These are phyloP conservation scores for Nestor notabilis DNA, from an alignment of 2,113 vertebrate species.

Conservation along the genomic window DNA sequence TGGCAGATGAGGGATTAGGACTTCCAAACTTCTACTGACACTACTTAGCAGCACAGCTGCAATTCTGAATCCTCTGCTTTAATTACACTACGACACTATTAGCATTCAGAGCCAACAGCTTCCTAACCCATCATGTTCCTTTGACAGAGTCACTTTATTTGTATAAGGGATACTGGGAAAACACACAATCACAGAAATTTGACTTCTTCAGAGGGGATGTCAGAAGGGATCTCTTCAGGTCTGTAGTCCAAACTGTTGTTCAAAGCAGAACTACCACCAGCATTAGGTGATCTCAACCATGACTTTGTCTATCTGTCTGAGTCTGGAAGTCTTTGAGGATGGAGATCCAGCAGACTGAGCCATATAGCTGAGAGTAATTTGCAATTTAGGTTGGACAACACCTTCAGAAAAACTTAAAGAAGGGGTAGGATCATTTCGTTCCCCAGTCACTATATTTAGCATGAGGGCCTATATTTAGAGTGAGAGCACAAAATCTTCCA, in stretches of 20 bases:
- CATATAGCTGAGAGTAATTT: not conserved
- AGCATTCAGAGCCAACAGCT: slow-evolving; percentile 1
- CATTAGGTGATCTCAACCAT: not conserved
- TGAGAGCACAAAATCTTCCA: not conserved
- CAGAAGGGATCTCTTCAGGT: not conserved
- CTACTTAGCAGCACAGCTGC: slow-evolving; percentile 51
- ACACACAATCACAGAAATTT: not conserved
- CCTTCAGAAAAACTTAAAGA: not conserved
- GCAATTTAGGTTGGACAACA: not conserved
- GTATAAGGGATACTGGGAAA: not conserved
- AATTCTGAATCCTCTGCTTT: slow-evolving; percentile 10
- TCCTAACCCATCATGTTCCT: not conserved
- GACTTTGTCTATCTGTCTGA: not conserved
- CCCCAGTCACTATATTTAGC: not conserved
- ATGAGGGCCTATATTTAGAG: not conserved
- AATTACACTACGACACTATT: not conserved
- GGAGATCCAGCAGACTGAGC: not conserved
- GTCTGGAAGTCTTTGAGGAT: not conserved
- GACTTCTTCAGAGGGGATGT: not conserved
- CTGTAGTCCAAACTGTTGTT: not conserved
- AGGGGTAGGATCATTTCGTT: not conserved
- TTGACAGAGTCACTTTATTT: not conserved
- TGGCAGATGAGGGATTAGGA: slow-evolving; percentile 57
- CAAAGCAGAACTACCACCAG: not conserved
- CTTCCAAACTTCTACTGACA: slow-evolving; percentile 47